These are phyloP conservation scores for Epirrita christyi DNA, from an alignment of 2,888 invertebrate genomes.

Conservation along the genomic window DNA sequence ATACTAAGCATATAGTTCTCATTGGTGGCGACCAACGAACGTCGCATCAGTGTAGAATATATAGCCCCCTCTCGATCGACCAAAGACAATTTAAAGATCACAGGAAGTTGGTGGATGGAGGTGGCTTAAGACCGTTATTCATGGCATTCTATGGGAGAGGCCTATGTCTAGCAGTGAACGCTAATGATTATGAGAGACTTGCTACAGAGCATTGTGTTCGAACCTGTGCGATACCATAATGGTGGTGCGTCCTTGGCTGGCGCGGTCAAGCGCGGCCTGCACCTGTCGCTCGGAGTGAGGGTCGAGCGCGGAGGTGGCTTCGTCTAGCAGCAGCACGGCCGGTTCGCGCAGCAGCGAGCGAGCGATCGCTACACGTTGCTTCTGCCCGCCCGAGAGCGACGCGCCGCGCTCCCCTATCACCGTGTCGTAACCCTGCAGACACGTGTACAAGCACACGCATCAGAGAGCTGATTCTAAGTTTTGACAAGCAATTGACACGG, in stretches of 20 bases:
- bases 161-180: too few relatives aligned
- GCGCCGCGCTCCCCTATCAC: conserved; percentile 92
- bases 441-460: conserved; percentile 1
- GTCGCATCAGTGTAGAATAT: too few relatives aligned
- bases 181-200: too few relatives aligned
- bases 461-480: too few relatives aligned
- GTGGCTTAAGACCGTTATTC: too few relatives aligned
- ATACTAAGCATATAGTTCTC: too few relatives aligned
- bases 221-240: conserved; percentile 89
- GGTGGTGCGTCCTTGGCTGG: conserved; percentile 89
- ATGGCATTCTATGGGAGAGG: too few relatives aligned
- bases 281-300: conserved; percentile 92
- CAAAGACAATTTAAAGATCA: too few relatives aligned
- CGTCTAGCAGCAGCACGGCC: conserved; percentile 89
- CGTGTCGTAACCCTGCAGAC: conserved; percentile 88
- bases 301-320: conserved; percentile 94
- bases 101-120: too few relatives aligned
- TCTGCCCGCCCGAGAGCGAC: conserved; percentile 93
- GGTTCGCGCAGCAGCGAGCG: conserved; percentile 91
- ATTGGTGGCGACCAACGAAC: too few relatives aligned
- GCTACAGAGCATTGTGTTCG: not conserved
- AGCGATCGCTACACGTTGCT: conserved; percentile 93
- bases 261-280: conserved; percentile 90
- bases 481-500: too few relatives aligned
- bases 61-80: too few relatives aligned